Conservation (phyloP, 2,113 vertebrate genomes). For the Pao palembangensis region DNA sequence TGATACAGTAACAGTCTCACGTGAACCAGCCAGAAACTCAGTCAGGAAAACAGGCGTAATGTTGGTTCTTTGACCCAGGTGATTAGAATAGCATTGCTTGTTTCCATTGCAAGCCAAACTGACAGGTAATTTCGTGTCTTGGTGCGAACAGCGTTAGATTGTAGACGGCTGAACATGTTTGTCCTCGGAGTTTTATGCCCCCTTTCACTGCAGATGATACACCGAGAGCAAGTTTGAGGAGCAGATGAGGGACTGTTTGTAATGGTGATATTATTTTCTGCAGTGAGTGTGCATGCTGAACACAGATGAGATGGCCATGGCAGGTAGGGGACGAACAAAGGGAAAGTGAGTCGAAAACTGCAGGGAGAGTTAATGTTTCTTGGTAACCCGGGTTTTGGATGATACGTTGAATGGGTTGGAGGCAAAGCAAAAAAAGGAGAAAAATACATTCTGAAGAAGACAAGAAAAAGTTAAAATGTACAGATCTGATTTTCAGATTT, state of each 20-base stretch:
- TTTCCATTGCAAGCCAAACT: constrained; percentile 44
- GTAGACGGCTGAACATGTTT: constrained; percentile 27
- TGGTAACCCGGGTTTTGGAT: too few species aligned
- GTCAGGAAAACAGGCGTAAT: constrained; percentile 17
- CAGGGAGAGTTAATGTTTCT: too few species aligned
- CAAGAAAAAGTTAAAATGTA: too few species aligned
- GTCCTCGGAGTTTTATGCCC: constrained; percentile 38
- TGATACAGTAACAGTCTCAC: constrained; percentile 1
- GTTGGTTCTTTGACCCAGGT: constrained; percentile 36
- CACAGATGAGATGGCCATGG: constrained; percentile 17
- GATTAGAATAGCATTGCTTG: constrained; percentile 50
- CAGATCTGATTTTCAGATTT: neutral
- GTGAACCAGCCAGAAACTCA: constrained; percentile 18
- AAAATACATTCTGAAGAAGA: too few species aligned
- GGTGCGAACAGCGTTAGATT: constrained; percentile 39
- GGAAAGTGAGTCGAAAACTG: constrained; percentile 6
- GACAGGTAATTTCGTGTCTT: constrained; percentile 59
- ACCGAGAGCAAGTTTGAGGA: constrained; percentile 33
- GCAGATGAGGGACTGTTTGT: constrained; percentile 38
- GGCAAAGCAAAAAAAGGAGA: neutral
- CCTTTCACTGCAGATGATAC: constrained; percentile 40
- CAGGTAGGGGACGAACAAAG: neutral
- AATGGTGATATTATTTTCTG: constrained; percentile 28
- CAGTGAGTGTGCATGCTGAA: constrained; percentile 9
- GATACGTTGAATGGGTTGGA: too few species aligned